Base-by-base conservation (phyloP, 2,113 vertebrate species). In the Prunella fulvescens region DNA sequence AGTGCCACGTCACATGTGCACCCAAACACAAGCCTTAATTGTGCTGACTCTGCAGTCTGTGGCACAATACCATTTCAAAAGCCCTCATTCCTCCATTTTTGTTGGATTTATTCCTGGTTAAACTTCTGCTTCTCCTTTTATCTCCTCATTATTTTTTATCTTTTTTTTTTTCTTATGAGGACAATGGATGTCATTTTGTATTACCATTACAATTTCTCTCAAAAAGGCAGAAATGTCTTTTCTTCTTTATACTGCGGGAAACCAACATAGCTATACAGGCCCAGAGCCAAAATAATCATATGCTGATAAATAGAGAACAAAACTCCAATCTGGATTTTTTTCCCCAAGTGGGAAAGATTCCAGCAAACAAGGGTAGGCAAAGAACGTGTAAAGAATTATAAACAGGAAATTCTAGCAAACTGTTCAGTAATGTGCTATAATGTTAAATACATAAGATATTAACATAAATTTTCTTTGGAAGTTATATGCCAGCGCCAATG, bases 301-400 rank as follows among this genome's bases (percentile, higher is more conserved):
- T 94, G 71, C 91, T 97, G 95, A 91, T 96, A 97, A 97, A 97
- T 13, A 91, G 81, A 95, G 92, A 95, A 97, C 83, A 97, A 98
- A 97, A 95, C 72, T 97, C 87, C 86, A 82, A 93, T 90, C 90
- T 97, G 92, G 93, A 92, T 86, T 88, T 97, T 97, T 95, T 94
- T 74, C 90, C 78, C 60, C 78, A 82, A 92, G 77, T 35, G 69
- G 90, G 89, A 92, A 96, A 86, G 72, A 73, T 93, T 96, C 83
- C 67, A 85, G 94, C 45, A 93, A 95, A 50, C 57, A 50, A 96
- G 71, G 61, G 74, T 7, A 91, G 85, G 71, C 37, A 83, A 80
- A 82, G 94, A 92, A 81, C 2, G 3, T 79, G 71, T 85, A 60
- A 88, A 67, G 58, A 78, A 86, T 96, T 94, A 93, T 88, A 97